Evolutionary conservation across 2,888 invertebrate species (phyloP).

Genomic region (Aphrophora alni): DNA sequence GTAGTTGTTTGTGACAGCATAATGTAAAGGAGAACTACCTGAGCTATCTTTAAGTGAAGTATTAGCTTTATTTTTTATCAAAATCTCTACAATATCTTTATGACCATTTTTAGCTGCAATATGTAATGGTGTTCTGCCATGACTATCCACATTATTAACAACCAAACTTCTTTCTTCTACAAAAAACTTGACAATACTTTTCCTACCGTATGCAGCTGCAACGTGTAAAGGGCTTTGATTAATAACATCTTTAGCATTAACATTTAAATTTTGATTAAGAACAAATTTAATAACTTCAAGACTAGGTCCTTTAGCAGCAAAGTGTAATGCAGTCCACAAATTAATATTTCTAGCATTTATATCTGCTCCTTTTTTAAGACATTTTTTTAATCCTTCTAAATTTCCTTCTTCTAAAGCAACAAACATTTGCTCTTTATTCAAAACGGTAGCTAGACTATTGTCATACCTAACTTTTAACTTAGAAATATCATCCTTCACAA

Average conservation of each 20-base stretch:
- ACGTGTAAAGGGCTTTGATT: constrained; percentile 43
- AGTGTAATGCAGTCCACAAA: constrained; percentile 39
- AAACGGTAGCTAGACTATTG: constrained; percentile 26
- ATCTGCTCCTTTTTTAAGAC: constrained; percentile 41
- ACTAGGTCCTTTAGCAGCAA: constrained; percentile 37
- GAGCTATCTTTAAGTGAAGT: background rate
- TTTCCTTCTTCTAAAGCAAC: constrained; percentile 41
- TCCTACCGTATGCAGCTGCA: background rate
- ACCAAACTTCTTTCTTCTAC: background rate
- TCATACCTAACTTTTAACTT: constrained; percentile 36
- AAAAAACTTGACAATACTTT: background rate
- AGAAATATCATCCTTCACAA: constrained; percentile 1
- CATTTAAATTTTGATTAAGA: constrained; percentile 45
- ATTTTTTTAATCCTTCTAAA: constrained; percentile 37
- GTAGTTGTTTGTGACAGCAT: background rate
- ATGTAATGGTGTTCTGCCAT: background rate
- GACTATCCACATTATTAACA: background rate
- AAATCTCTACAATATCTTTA: background rate
- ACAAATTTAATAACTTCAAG: constrained; percentile 44
- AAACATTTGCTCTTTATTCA: constrained; percentile 41
- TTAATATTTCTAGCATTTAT: constrained; percentile 35
- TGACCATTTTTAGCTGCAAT: background rate
- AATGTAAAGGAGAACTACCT: background rate
- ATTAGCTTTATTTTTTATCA: background rate
- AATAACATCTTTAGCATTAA: constrained; percentile 42